A percentile compares a stretch with the other conserved stretches of the same genome.
Evolutionary conservation across 1,140 invertebrate species (phyloP).

Genomic region (Aphaenogaster floridana): DNA sequence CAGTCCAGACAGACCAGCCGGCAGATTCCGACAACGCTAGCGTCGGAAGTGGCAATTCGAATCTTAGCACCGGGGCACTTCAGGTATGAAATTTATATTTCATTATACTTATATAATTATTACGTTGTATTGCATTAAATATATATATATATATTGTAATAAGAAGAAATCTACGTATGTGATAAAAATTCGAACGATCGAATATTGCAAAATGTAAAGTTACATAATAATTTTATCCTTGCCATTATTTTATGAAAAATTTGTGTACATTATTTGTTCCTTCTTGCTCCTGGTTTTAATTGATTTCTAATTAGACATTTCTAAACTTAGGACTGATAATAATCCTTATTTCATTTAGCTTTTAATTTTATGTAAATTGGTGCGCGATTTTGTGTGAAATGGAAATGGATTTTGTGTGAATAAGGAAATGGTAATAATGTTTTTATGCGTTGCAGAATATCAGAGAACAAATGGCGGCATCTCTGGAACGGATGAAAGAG

Average conservation of each 20-base stretch:
- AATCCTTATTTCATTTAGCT: neutral
- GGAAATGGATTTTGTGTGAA: neutral
- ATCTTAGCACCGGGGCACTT: constrained; percentile 83
- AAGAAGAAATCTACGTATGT: neutral
- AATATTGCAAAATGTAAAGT: neutral
- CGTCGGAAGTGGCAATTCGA: constrained; percentile 83
- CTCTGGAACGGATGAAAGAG: constrained; percentile 92
- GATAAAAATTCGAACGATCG: neutral
- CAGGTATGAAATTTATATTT: constrained; percentile 76
- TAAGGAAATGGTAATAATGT: neutral
- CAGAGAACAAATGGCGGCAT: constrained; percentile 92
- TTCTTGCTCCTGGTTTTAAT: neutral
- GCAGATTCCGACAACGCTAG: constrained; percentile 82
- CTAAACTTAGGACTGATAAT: neutral
- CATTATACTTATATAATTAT: neutral
- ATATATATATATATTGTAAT: neutral
- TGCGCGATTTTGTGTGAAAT: neutral
- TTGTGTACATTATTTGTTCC: neutral
- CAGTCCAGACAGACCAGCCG: constrained; percentile 74
- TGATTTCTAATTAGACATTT: neutral
- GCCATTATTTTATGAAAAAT: neutral
- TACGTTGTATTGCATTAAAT: neutral
- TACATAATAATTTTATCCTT: neutral
- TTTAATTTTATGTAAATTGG: neutral
- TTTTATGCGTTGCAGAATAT: constrained; percentile 87